phyloP scores from a whole-genome alignment of 2,888 invertebrate genomes.

The Nemoura dubitans region DNA sequence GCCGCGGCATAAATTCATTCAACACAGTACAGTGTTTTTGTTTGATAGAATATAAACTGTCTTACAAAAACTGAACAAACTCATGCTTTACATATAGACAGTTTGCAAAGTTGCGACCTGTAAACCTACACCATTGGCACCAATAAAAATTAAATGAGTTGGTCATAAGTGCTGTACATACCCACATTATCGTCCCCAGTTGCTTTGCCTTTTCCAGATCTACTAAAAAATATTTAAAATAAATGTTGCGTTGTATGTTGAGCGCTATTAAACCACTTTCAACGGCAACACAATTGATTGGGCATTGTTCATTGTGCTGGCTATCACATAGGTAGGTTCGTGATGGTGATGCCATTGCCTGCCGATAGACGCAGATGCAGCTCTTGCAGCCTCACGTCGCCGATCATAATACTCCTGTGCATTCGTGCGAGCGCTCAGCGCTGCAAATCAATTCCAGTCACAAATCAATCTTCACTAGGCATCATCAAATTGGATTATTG shows the following conservation, averaged over 20 bases:
- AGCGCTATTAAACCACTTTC: no score
- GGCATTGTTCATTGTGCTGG: background rate
- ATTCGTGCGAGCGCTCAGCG: background rate
- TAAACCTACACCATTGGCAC: background rate
- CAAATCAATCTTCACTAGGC: slow-evolving; percentile 7
- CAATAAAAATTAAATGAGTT: background rate
- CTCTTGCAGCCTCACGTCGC: background rate
- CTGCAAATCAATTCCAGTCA: background rate
- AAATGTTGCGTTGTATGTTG: no score
- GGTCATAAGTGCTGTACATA: no score
- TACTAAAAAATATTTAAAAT: no score
- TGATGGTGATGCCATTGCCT: background rate
- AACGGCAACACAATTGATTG: background rate
- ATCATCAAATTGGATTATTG: background rate
- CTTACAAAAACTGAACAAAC: no score
- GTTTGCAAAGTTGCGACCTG: background rate
- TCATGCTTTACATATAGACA: no score
- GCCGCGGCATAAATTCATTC: background rate
- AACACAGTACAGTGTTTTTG: no score
- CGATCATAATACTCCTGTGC: background rate
- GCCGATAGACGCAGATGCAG: background rate
- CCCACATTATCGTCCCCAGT: no score
- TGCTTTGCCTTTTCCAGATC: no score
- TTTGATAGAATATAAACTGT: background rate
- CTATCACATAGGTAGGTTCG: background rate